These are phyloP conservation scores for Chamaetylas fuelleborni DNA, from an alignment of 2,113 vertebrate species.

Conservation along the genomic window DNA sequence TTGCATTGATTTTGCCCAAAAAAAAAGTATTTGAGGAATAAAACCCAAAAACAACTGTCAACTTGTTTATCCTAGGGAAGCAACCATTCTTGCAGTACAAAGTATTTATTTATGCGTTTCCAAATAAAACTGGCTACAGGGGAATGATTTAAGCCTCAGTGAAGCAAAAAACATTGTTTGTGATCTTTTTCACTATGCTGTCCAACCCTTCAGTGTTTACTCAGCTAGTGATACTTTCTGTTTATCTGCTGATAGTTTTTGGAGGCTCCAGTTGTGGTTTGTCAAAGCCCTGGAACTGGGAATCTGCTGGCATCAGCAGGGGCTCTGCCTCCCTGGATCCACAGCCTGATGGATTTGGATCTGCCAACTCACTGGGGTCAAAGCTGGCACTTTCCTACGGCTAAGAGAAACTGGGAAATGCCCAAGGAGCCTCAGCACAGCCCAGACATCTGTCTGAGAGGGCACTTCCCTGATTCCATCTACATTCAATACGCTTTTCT, in stretches of 20 bases:
- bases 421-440: not conserved
- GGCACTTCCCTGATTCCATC: not conserved
- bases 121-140: not conserved
- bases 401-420: rapidly evolving
- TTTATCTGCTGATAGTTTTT: not conserved
- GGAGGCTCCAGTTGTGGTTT: not conserved
- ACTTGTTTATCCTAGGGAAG: not conserved
- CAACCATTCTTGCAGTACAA: not conserved
- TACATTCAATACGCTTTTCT: not conserved
- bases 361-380: not conserved
- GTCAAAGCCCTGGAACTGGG: not conserved
- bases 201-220: not conserved
- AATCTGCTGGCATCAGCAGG: not conserved
- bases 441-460: not conserved
- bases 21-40: not conserved
- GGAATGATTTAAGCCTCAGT: not conserved
- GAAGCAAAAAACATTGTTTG: not conserved
- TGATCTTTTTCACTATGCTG: not conserved
- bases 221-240: not conserved
- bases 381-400: not conserved
- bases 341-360: not conserved
- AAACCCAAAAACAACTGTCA: not conserved
- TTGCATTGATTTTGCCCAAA: not conserved
- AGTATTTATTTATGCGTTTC: not conserved
- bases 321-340: not conserved